Evolutionary conservation across 2,113 vertebrate genomes (phyloP).

Genomic region (Cryptomyrus ogoouensis): DNA sequence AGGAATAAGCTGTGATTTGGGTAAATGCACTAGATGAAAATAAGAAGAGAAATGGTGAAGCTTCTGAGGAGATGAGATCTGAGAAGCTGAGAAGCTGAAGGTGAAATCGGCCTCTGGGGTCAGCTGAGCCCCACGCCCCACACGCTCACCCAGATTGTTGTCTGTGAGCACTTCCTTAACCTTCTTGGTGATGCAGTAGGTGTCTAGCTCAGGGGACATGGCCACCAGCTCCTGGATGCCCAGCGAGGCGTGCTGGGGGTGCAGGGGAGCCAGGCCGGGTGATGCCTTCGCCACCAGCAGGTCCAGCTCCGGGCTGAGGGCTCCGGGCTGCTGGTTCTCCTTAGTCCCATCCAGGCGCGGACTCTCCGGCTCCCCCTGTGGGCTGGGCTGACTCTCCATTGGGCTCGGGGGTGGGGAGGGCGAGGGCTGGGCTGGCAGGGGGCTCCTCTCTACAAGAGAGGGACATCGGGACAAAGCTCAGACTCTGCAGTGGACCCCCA

Average conservation of each 20-base stretch:
- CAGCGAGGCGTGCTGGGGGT: slow-evolving; percentile 60
- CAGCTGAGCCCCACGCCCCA: background rate
- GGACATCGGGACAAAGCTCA: background rate
- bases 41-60: background rate
- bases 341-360: slow-evolving; percentile 86
- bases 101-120: background rate
- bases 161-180: slow-evolving; percentile 97
- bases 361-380: slow-evolving; percentile 73
- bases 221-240: slow-evolving; percentile 97
- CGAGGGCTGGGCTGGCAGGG: slow-evolving; percentile 67
- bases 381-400: slow-evolving; percentile 65
- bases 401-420: slow-evolving; percentile 72
- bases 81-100: no score
- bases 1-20: background rate
- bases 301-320: slow-evolving; percentile 62
- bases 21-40: background rate
- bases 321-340: slow-evolving; percentile 89
- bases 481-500: background rate
- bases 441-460: slow-evolving; percentile 63
- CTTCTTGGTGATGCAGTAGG: slow-evolving; percentile 92
- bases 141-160: slow-evolving; percentile 85
- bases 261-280: slow-evolving; percentile 48
- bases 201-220: slow-evolving; percentile 92
- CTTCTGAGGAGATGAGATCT: no score
- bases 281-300: slow-evolving; percentile 52